Percentiles rank a stretch among this genome's conserved stretches.
These are phyloP conservation scores for Tetragonula clypearis DNA, from an alignment of 1,140 invertebrate species.

Conservation along the genomic window DNA sequence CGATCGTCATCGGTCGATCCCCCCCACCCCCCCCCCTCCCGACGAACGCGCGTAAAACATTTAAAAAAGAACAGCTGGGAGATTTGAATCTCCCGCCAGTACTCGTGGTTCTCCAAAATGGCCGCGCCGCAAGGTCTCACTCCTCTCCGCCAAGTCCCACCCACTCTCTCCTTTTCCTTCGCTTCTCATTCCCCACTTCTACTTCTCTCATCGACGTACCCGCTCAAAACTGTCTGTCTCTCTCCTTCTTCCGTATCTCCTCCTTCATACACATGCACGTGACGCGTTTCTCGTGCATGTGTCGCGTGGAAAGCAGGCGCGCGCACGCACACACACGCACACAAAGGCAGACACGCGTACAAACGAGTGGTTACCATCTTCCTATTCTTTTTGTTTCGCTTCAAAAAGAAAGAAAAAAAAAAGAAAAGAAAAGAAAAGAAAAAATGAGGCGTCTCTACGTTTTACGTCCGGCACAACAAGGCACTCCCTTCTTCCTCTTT, in stretches of 20 bases:
- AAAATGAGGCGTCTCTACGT: slow-evolving; percentile 20
- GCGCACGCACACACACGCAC: neutral
- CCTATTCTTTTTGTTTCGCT: neutral
- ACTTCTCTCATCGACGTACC: neutral
- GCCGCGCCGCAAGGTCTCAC: slow-evolving; percentile 49
- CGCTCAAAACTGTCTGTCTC: slow-evolving; percentile 11
- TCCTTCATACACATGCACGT: slow-evolving; percentile 14
- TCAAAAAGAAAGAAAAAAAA: neutral
- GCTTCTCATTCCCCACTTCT: neutral
- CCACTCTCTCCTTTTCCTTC: slow-evolving; percentile 40
- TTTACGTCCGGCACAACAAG: slow-evolving; percentile 60
- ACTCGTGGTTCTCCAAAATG: slow-evolving; percentile 74
- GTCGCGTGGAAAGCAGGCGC: neutral
- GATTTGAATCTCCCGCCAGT: slow-evolving; percentile 67
- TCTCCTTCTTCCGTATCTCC: neutral
- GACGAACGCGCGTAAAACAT: neutral
- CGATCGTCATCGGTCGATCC: neutral
- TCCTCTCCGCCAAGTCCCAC: slow-evolving; percentile 37
- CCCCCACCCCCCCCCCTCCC: neutral
- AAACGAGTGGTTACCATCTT: neutral
- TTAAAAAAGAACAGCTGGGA: slow-evolving; percentile 8
- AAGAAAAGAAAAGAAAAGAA: neutral
- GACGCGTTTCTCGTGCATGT: slow-evolving; percentile 41
- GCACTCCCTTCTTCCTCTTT: slow-evolving; percentile 56
- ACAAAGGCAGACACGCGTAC: neutral